These are phyloP conservation scores for Eira barbara DNA, from an alignment of 2,113 vertebrate species.

Conservation along the genomic window DNA sequence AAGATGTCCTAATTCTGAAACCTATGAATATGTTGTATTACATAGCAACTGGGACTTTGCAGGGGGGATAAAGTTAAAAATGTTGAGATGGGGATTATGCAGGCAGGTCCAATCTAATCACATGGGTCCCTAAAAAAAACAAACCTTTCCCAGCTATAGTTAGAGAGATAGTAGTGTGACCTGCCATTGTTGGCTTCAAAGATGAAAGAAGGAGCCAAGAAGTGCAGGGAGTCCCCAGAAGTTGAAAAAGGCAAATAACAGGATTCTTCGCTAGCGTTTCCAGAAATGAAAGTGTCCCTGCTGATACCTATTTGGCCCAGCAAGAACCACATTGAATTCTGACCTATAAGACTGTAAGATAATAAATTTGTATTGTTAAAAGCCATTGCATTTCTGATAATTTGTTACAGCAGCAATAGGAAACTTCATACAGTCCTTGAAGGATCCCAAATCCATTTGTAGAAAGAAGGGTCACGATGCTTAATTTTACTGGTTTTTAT, in stretches of 20 bases:
- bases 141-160: neutral
- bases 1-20: neutral
- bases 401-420: neutral
- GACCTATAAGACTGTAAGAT: neutral
- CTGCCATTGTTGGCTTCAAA: neutral
- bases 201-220: neutral
- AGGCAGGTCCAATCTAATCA: neutral
- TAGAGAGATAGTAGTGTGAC: neutral
- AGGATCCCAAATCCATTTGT: neutral
- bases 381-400: neutral
- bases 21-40: neutral
- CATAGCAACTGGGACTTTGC: neutral
- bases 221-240: neutral
- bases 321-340: neutral
- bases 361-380: neutral
- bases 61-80: neutral
- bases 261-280: neutral
- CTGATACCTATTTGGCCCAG: neutral
- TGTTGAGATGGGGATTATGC: neutral
- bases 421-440: neutral
- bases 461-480: neutral
- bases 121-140: neutral
- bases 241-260: neutral
- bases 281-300: neutral
- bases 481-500: neutral